Conservation (phyloP, 2,113 vertebrate species). For the Struthidea cinerea region DNA sequence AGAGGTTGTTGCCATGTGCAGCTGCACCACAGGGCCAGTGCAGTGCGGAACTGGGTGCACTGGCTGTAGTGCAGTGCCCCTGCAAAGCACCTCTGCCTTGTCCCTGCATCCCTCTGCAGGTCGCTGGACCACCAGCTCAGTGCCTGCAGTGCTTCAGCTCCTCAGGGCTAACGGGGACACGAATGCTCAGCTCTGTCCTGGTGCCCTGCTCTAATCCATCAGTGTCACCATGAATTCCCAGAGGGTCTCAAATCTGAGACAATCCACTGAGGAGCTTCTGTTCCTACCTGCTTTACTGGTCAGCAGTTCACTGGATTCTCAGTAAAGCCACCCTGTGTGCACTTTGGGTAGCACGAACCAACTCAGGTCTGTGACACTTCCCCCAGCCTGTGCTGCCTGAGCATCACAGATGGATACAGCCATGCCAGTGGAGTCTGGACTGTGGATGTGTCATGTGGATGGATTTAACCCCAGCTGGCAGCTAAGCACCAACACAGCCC, state of each 20-base stretch:
- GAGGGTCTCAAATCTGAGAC: neutral
- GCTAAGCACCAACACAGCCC: neutral
- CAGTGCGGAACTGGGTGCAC: neutral
- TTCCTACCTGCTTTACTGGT: neutral
- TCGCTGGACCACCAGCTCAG: neutral
- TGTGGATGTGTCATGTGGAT: accelerated
- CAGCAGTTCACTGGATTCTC: neutral
- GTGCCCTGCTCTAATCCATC: neutral
- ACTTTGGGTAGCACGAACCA: neutral
- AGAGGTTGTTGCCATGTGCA: neutral
- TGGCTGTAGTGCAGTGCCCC: neutral
- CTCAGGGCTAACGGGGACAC: neutral
- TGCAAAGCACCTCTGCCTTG: neutral
- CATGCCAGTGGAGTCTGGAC: neutral
- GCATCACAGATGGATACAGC: neutral
- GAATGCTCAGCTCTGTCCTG: neutral
- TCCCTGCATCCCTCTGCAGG: neutral
- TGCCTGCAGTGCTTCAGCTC: neutral
- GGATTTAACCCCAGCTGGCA: neutral
- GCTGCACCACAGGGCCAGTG: neutral
- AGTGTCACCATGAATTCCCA: neutral
- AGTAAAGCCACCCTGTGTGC: neutral
- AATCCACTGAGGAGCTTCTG: neutral
- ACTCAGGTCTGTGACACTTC: neutral
- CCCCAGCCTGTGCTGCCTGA: neutral